Base-by-base conservation (phyloP, 2,113 vertebrate genomes). In the Psophia crepitans region DNA sequence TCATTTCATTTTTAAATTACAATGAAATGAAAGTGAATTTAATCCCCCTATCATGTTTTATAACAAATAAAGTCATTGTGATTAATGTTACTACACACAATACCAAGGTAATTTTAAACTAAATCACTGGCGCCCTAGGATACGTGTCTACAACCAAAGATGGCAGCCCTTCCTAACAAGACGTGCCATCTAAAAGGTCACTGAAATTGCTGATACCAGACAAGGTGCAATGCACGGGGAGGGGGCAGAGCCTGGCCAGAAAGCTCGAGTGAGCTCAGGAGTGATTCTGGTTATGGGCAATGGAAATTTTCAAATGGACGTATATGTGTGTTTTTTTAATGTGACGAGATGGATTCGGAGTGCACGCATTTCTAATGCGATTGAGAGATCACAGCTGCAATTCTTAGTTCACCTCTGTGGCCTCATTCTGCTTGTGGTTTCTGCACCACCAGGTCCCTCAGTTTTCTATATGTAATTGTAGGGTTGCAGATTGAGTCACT, bases 211-310 rank as follows among this genome's bases (percentile, higher is more conserved):
- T 32, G 61, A 17, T 33, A 37, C 4, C 0, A 3, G 26, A 27
- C 44, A 35, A n/a, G 32, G 61, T 18, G 28, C 22, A 17, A 7
- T 16, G 11, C 28, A 43, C 23, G 35, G 53, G 33, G 18, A 53
- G 24, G 35, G n/a, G n/a, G 69, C 51, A 66, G 41, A 81, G 39
- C 53, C 71, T 43, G 37, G 51, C 21, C 64, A 60, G 51, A 65
- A 58, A 30, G 63, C 51, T 44, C 0, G 1, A 60, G 63, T 0
- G 3, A 46, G 11, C 14, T 22, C 26, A 41, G 49, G 54, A 75
- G 35, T 1, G 1, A 44, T 51, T 64, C 12, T 0, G 0, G 44
- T 66, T 11, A 30, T 6, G 24, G 11, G n/a, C 21, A 65, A 58
- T 13, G 46, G 61, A 44, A 48, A n/a, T 32, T 26, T 77, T 89